Base-by-base conservation (phyloP, 2,113 vertebrate genomes). In the Oreochromis aureus region DNA sequence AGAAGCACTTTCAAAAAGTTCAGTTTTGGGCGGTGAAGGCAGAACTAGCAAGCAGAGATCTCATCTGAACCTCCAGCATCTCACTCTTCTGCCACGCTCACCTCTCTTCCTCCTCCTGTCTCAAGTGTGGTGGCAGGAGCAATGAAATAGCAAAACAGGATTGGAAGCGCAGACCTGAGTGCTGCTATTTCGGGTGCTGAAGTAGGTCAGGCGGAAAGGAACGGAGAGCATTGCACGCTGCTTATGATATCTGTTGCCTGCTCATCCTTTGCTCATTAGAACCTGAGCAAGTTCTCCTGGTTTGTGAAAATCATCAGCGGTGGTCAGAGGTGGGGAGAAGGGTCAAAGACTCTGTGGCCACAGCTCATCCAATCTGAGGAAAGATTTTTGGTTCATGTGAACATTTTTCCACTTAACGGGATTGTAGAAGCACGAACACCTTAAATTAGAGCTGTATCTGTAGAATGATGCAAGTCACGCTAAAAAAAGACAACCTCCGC, bases 181-280 rank as follows among this genome's bases (percentile, higher is more conserved):
- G 96, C 95, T 95, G 92, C 96, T 98, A 98, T 98, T 98, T 98
- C 97, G 97, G 97, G 97, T 97, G 96, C 96, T 97, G 96, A 98
- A 98, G 97, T 98, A 98, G 98, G 98, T 98, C 98, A 98, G 96
- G 95, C 90, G 94, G 93, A 96, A 97, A 94, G 86, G 84, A 94
- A 91, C 84, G 85, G 86, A 80, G 91, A 95, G 91, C 86, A 89
- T 87, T 83, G 91, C 92, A 91, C 89, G 89, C 92, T 94, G 92
- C 86, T 92, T 55, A 76, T 92, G 90, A 89, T 92, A 90, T 94
- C 89, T 94, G 93, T 93, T 92, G 91, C 94, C 41, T 89, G 87
- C 66, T 90, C 76, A 87, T 46, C 76, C 84, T 11, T 80, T 85
- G 76, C 85, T 82, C 83, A 54, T 89, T 90, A 81, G 41, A 86